A percentile compares a stretch with the other conserved stretches of the same genome.
These are phyloP conservation scores for Colaptes auratus DNA, from an alignment of 2,113 vertebrate genomes.

Conservation along the genomic window DNA sequence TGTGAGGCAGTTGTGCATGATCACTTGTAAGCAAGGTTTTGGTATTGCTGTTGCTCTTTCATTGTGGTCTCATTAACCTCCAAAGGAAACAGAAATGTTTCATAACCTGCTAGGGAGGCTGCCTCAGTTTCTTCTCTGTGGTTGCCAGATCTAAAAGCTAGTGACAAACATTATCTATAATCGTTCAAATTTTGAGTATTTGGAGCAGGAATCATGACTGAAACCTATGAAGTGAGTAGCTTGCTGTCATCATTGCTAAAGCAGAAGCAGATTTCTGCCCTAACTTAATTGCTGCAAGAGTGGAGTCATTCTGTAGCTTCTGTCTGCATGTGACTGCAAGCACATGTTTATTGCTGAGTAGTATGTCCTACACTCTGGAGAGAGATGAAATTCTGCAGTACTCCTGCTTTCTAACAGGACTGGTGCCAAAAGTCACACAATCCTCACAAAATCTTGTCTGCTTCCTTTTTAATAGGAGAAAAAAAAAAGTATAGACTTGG, in stretches of 20 bases:
- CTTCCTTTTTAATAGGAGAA: neutral
- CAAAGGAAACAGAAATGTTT: constrained; percentile 29
- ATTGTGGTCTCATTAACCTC: constrained; percentile 17
- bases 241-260: neutral
- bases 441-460: neutral
- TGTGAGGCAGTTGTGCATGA: rapidly evolving
- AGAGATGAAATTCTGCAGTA: neutral
- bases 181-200: neutral
- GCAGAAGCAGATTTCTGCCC: neutral
- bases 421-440: neutral
- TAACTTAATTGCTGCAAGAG: neutral
- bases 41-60: neutral
- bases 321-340: neutral
- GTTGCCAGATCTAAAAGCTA: neutral
- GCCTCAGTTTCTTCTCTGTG: constrained; percentile 9
- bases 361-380: neutral
- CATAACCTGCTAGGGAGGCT: neutral
- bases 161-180: neutral
- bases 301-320: neutral
- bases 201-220: neutral
- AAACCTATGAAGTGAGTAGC: neutral
- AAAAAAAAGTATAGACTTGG: neutral
- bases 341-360: neutral
- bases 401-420: neutral
- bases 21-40: neutral